phyloP scores from a whole-genome alignment of 2,888 invertebrate species.

The Drosophila dives region DNA sequence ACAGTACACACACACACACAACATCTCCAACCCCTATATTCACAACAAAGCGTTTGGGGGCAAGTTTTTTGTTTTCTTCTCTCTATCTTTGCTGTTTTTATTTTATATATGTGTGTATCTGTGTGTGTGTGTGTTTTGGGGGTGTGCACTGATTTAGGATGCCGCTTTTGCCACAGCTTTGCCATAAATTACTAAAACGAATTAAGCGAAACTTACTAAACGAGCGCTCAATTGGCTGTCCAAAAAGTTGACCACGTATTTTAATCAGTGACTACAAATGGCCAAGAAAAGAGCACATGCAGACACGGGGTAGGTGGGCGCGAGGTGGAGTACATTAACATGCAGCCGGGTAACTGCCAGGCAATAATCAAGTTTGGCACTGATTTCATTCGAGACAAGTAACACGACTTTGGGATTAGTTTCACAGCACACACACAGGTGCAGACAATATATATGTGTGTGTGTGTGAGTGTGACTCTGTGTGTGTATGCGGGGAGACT shows the following conservation, averaged over 20 bases:
- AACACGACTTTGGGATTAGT: constrained; percentile 75
- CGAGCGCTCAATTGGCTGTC: constrained; percentile 76
- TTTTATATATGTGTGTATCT: constrained; percentile 28
- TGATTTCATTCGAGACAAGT: constrained; percentile 69
- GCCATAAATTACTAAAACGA: constrained; percentile 80
- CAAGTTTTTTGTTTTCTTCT: constrained; percentile 46
- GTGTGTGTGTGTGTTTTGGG: neutral
- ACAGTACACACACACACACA: neutral
- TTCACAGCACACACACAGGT: constrained; percentile 45
- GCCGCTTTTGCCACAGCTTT: constrained; percentile 59
- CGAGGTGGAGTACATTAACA: constrained; percentile 55
- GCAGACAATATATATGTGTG: constrained; percentile 15
- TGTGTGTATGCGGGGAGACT: constrained; percentile 24
- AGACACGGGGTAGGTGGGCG: neutral
- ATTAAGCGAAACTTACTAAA: constrained; percentile 81
- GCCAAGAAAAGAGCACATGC: constrained; percentile 9
- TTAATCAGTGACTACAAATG: constrained; percentile 76
- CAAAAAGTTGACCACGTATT: constrained; percentile 81
- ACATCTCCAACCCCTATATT: constrained; percentile 31
- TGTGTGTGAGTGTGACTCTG: neutral
- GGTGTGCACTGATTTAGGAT: constrained; percentile 55
- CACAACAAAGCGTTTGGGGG: constrained; percentile 35
- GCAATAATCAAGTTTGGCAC: constrained; percentile 75
- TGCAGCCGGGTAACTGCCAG: constrained; percentile 56
- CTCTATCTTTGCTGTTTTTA: constrained; percentile 39